phyloP scores from a whole-genome alignment of 2,113 vertebrate species.

The Bos javanicus region DNA sequence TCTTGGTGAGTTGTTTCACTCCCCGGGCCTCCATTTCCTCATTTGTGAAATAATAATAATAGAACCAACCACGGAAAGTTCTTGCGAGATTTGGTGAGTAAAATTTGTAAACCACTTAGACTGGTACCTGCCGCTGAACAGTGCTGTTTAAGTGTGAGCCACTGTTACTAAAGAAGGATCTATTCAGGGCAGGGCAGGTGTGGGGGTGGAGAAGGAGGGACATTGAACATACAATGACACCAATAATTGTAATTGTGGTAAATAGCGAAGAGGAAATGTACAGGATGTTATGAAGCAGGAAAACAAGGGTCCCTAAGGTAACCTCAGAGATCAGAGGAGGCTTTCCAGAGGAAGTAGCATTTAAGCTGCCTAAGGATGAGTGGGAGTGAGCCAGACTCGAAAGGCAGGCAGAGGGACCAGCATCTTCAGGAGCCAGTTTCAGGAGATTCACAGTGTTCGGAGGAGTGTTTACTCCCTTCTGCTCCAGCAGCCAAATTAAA shows the following conservation, averaged over 20 bases:
- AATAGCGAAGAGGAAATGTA: background rate
- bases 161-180: background rate
- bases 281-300: background rate
- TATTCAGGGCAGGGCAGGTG: background rate
- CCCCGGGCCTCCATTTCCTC: background rate
- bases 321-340: background rate
- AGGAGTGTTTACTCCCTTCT: background rate
- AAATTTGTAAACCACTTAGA: background rate
- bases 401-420: background rate
- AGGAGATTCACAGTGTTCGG: background rate
- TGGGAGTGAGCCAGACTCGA: background rate
- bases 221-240: background rate
- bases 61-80: background rate
- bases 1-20: background rate
- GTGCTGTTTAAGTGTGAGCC: background rate
- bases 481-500: background rate
- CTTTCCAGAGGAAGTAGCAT: background rate
- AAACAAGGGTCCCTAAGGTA: background rate
- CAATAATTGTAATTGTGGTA: background rate
- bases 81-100: background rate
- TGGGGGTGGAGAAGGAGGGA: background rate
- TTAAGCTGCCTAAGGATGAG: background rate
- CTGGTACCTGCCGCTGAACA: accelerated
- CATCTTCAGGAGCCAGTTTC: background rate
- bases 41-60: background rate